Base-by-base conservation (phyloP, 1,140 invertebrate species). In the Cyclina sinensis region DNA sequence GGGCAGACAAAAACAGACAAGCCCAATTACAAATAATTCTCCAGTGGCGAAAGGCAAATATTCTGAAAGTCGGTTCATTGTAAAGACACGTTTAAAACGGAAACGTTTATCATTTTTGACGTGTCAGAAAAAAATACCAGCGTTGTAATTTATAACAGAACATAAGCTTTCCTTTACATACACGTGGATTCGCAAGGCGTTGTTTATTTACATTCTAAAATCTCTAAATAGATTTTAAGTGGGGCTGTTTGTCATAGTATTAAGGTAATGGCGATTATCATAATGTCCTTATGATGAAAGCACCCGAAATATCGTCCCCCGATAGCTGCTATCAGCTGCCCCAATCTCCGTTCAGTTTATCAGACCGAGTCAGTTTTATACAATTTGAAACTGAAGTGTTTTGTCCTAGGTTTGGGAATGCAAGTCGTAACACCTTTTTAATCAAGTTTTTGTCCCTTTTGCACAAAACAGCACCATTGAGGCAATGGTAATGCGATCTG, bases 161-260 rank as follows among this genome's bases (percentile, higher is more conserved):
- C 32, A 54, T 78, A 78, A 51, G 74, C 46, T 54, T 78, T 78
- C 32, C 74, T 32, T 48, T 51, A 51, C 74, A 51, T 78, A 54
- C 74, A 54, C 74, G 46, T 78, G 59, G 81, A 37, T 70, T 83
- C 24, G 43, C 21, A 39, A 83, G 81, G 81, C 81, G 81, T 68
- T 83, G 81, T 83, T 70, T 83, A 51, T 83, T 83, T 62, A 83
- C 81, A 83, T 83, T 83, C 81, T 70, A 43, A 46, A 46, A 70
- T 83, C 81, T 65, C 81, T 68, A 43, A 37, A 83, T 3, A 70
- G 62, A 70, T 83, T 68, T 27, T 46, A 83, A 83, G 24, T 51
- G 37, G 21, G 59, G 16, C 39, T 83, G 51, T 83, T 83, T 83
- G 81, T 83, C 30, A 46, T 70, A 30, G 81, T 18, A 68, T 83